These are phyloP conservation scores for Columba guinea DNA, from an alignment of 2,797 vertebrate species.

Conservation along the genomic window DNA sequence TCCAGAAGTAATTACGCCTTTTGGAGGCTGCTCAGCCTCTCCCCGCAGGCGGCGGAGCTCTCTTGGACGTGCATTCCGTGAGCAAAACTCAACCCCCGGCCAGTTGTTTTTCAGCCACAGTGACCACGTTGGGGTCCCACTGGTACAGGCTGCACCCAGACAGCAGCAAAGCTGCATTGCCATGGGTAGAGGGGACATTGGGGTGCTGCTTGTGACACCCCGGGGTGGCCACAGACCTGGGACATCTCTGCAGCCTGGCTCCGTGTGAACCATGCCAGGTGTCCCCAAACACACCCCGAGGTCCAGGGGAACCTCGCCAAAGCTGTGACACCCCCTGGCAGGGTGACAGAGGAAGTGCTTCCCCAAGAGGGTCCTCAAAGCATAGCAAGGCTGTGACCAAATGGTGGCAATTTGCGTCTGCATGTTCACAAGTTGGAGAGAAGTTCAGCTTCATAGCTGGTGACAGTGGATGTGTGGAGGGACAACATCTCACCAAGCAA, in stretches of 20 bases:
- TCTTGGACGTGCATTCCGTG: background rate
- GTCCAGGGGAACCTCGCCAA: background rate
- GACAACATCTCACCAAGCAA: background rate
- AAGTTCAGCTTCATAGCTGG: background rate
- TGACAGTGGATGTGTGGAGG: background rate
- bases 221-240: accelerated
- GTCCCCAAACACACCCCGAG: background rate
- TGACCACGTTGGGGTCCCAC: too few species aligned
- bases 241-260: background rate
- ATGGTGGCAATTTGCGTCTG: accelerated
- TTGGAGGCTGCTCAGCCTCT: background rate
- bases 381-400: background rate
- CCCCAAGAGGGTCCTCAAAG: background rate
- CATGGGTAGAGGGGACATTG: background rate
- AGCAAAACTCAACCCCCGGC: background rate
- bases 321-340: background rate
- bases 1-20: background rate
- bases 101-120: too few species aligned
- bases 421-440: accelerated
- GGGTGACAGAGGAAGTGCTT: background rate
- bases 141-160: background rate
- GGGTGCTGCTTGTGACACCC: background rate
- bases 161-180: background rate
- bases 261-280: background rate
- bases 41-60: background rate